Evolutionary conservation across 2,113 vertebrate species (phyloP), one percentile per base, ranked within the genome.

Genomic region (Eidolon helvum): DNA sequence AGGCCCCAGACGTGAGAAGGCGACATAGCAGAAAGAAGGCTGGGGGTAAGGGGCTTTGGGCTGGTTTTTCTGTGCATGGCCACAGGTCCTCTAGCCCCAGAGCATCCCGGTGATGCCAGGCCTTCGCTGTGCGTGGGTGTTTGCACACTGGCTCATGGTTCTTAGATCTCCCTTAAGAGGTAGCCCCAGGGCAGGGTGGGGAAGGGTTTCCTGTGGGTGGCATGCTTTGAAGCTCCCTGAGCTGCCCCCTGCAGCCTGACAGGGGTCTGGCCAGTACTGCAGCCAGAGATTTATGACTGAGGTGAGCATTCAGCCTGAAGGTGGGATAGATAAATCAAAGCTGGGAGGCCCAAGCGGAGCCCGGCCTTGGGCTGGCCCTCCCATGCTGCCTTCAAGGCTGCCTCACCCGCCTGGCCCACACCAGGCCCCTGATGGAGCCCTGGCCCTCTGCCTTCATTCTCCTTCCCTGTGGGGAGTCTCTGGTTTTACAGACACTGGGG

Each of bases 261-360:
- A 35, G 80, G n/a, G 94, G 24, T 35, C 83, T 24, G 77, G 92
- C 35, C 83, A 57, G 79, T 8, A 4, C 69, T 15, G 61, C 40
- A 65, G 14, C 28, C 18, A 5, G 78, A 87, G 75, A 96, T 94
- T 92, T 93, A 90, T 3, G 16, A 75, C 48, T 22, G 40, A 86
- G 55, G 63, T 77, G 87, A 74, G 68, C 88, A 50, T 68, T 40
- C 77, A 63, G 94, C 72, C 90, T 8, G 10, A 19, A 59, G 65
- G 82, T 24, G 0, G 38, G 22, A 1, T 10, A 8, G 33, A 68
- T 90, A 68, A 97, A 96, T 91, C 82, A 72, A 33, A 69, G 57
- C 74, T 38, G 28, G 30, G 61, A 61, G 78, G 86, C 53, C 78
- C 6, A 8, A 28, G 77, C 66, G 33, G 43, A 61, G 95, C 68